These are phyloP conservation scores for Menidia beryllina DNA, from an alignment of 2,113 vertebrate genomes.

Conservation along the genomic window DNA sequence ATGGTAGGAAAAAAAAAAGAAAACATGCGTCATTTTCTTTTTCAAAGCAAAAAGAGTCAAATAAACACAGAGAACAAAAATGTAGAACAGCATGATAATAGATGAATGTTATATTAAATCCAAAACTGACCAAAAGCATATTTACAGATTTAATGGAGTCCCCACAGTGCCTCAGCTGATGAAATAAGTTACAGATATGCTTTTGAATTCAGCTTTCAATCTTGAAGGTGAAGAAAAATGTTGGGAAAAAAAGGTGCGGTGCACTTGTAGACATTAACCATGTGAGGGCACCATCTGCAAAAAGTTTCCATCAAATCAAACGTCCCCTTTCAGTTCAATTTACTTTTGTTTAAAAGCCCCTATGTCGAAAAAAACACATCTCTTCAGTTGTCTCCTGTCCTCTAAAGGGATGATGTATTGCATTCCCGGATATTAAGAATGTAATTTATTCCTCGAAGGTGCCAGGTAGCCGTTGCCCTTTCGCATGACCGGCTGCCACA, in stretches of 20 bases:
- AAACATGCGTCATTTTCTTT: neutral
- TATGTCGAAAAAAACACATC: slow-evolving; percentile 19
- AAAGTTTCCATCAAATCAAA: slow-evolving; percentile 24
- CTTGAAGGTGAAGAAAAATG: neutral
- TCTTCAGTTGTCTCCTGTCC: neutral
- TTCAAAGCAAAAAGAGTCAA: neutral
- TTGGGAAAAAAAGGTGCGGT: neutral
- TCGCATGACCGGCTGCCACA: slow-evolving; percentile 75
- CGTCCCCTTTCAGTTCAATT: neutral
- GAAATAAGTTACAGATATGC: neutral
- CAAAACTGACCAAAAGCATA: neutral
- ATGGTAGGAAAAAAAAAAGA: too few species aligned
- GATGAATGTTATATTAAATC: neutral
- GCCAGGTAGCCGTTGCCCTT: slow-evolving; percentile 76
- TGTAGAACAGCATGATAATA: neutral
- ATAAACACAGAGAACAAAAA: neutral
- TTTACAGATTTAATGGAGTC: too few species aligned
- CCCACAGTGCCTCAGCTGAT: neutral
- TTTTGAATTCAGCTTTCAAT: neutral
- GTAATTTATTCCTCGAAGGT: slow-evolving; percentile 69
- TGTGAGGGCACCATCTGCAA: slow-evolving; percentile 73
- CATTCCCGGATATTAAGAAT: slow-evolving; percentile 27
- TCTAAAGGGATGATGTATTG: slow-evolving; percentile 26
- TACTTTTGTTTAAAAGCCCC: slow-evolving; percentile 20
- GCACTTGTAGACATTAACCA: slow-evolving; percentile 65